These are phyloP conservation scores for Drosophila meridionalis DNA, from an alignment of 2,888 invertebrate species.

Conservation along the genomic window DNA sequence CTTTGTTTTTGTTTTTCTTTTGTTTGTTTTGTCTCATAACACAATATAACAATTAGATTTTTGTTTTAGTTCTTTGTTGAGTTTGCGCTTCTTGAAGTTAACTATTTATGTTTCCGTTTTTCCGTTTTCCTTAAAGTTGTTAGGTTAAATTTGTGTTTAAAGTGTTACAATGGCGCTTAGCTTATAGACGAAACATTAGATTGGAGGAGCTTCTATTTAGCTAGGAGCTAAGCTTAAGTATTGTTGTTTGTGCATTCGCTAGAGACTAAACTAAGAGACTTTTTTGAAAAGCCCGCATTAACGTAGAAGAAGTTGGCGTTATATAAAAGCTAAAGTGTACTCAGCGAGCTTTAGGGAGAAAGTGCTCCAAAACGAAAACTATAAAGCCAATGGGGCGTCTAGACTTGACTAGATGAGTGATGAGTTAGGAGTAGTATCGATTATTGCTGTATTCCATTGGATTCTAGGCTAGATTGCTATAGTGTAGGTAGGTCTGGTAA, in stretches of 20 bases:
- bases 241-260: slow-evolving; percentile 44
- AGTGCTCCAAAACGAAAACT: slow-evolving; percentile 3
- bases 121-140: slow-evolving; percentile 15
- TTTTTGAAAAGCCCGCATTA: slow-evolving; percentile 37
- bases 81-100: slow-evolving; percentile 10
- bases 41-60: slow-evolving; percentile 35
- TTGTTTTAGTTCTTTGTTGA: slow-evolving; percentile 2
- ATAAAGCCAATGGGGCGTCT: slow-evolving; percentile 19
- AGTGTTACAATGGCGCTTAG: slow-evolving; percentile 45
- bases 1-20: slow-evolving; percentile 5
- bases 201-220: slow-evolving; percentile 16
- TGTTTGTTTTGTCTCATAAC: slow-evolving; percentile 20
- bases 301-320: slow-evolving; percentile 27
- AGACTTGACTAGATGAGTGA: not conserved
- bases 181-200: slow-evolving; percentile 49
- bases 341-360: slow-evolving; percentile 7
- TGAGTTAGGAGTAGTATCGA: slow-evolving; percentile 11
- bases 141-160: slow-evolving; percentile 25
- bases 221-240: slow-evolving; percentile 25
- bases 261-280: slow-evolving; percentile 53
- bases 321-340: slow-evolving; percentile 39
- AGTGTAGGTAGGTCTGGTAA: slow-evolving; percentile 24
- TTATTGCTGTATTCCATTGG: slow-evolving; percentile 28
- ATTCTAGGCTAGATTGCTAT: slow-evolving; percentile 54
- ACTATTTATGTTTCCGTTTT: slow-evolving; percentile 14